Conservation (phyloP, 2,888 invertebrate genomes). For the Thecophora atra region DNA sequence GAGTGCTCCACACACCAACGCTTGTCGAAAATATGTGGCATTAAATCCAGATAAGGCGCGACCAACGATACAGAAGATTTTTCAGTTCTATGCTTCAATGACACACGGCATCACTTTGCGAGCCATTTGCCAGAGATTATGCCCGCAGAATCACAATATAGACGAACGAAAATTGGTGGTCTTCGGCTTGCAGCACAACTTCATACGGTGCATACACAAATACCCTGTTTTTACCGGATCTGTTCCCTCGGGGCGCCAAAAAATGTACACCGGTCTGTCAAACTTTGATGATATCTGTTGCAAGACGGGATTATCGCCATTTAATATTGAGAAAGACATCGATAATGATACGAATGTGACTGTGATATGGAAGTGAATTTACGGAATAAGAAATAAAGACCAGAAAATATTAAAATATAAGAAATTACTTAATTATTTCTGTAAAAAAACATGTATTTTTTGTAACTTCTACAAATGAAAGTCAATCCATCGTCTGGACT, state of each 20-base stretch:
- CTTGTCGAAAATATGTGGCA: slow-evolving; percentile 71
- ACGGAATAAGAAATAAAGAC: not conserved
- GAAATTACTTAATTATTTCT: not conserved
- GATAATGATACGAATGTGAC: slow-evolving; percentile 85
- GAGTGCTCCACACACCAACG: slow-evolving; percentile 74
- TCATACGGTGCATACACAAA: slow-evolving; percentile 71
- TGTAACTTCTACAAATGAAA: not conserved
- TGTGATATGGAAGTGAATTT: slow-evolving; percentile 79
- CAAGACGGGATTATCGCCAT: slow-evolving; percentile 77
- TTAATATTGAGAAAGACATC: slow-evolving; percentile 81
- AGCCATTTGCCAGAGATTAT: slow-evolving; percentile 75
- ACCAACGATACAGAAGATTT: slow-evolving; percentile 63
- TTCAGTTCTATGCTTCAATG: slow-evolving; percentile 73
- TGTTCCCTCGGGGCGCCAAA: slow-evolving; percentile 68
- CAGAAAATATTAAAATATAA: not conserved
- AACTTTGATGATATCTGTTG: slow-evolving; percentile 93
- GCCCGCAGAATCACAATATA: slow-evolving; percentile 70
- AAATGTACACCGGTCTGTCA: slow-evolving; percentile 81
- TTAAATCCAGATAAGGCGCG: slow-evolving; percentile 57
- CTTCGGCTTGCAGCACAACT: slow-evolving; percentile 70
- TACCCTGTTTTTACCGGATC: slow-evolving; percentile 68
- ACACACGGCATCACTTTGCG: slow-evolving; percentile 76
- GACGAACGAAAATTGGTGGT: slow-evolving; percentile 69
- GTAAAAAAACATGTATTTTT: not conserved
- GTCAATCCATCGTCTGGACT: not conserved